Evolutionary conservation across 2,797 vertebrate genomes (phyloP).

Genomic region (Chloroceryle amazona): DNA sequence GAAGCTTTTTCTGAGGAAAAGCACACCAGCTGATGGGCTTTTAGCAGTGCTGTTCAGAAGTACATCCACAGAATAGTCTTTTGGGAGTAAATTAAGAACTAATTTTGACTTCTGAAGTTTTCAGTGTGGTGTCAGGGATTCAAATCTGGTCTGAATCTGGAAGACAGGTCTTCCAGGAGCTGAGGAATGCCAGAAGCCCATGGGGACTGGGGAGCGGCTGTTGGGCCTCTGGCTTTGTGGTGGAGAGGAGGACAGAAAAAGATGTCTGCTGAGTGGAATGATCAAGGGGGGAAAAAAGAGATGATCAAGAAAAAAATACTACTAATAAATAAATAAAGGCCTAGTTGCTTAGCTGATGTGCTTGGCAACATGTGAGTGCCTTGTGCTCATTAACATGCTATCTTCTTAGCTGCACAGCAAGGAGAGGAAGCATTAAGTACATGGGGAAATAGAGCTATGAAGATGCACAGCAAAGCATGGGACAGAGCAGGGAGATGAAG

Average conservation of each 20-base stretch:
- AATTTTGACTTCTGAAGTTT: neutral
- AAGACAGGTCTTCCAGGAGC: constrained; percentile 4
- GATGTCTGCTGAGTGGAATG: neutral
- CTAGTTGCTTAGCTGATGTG: neutral
- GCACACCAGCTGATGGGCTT: neutral
- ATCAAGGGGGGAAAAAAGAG: neutral
- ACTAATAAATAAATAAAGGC: neutral
- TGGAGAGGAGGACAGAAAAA: neutral
- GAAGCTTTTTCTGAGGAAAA: neutral
- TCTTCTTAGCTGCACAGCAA: fast-evolving
- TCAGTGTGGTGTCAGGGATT: neutral
- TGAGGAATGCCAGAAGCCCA: neutral
- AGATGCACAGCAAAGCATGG: neutral
- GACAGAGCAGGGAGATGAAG: neutral
- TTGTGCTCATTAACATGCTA: neutral
- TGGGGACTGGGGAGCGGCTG: neutral
- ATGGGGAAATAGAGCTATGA: neutral
- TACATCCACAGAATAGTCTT: neutral
- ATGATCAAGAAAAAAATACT: neutral
- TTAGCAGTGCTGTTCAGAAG: neutral
- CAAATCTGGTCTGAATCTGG: constrained; percentile 32
- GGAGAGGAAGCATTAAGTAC: neutral
- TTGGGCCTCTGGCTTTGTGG: neutral
- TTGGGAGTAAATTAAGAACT: constrained; percentile 28
- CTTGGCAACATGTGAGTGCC: neutral